phyloP scores from a whole-genome alignment of 1,140 invertebrate species.

The Macrotrachela quadricornifera region DNA sequence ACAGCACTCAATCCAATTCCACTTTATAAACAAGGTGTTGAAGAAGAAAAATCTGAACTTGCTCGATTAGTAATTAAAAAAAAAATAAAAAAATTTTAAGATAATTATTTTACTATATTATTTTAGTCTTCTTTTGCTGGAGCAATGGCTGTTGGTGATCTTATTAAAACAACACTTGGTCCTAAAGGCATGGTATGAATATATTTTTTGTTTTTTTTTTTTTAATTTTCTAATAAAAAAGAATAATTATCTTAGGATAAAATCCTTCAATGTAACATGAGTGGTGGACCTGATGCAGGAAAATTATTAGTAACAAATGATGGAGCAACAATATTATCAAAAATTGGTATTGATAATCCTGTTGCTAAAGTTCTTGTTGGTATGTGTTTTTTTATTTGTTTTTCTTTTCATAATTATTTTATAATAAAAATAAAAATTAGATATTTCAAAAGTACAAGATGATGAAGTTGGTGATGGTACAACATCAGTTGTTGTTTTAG shows the following conservation, averaged over 20 bases:
- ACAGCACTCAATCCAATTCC: conserved; percentile 42
- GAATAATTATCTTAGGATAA: conserved; percentile 50
- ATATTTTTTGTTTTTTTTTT: not conserved
- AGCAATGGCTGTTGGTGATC: conserved; percentile 89
- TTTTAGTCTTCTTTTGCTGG: conserved; percentile 72
- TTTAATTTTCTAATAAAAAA: not conserved
- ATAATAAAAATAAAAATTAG: conserved; percentile 27
- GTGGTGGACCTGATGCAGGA: conserved; percentile 49
- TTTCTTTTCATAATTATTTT: too few species aligned
- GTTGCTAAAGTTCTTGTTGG: conserved; percentile 87
- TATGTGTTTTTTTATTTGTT: too few species aligned
- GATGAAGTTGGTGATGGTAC: conserved; percentile 99
- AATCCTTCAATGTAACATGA: conserved; percentile 55
- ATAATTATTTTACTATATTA: not conserved
- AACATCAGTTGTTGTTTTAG: conserved; percentile 88
- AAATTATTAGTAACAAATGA: conserved; percentile 92
- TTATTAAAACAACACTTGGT: conserved; percentile 89
- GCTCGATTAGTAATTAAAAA: conserved; percentile 44
- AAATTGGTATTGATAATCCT: conserved; percentile 91
- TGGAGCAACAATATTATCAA: conserved; percentile 90
- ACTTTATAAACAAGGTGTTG: conserved; percentile 76
- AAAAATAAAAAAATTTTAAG: not conserved
- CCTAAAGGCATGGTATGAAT: conserved; percentile 76
- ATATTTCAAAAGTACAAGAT: conserved; percentile 94
- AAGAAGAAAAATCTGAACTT: conserved; percentile 88